A percentile compares a stretch with the other conserved stretches of the same genome.
Evolutionary conservation across 1,140 invertebrate species (phyloP).

Genomic region (Drosophila pandora): DNA sequence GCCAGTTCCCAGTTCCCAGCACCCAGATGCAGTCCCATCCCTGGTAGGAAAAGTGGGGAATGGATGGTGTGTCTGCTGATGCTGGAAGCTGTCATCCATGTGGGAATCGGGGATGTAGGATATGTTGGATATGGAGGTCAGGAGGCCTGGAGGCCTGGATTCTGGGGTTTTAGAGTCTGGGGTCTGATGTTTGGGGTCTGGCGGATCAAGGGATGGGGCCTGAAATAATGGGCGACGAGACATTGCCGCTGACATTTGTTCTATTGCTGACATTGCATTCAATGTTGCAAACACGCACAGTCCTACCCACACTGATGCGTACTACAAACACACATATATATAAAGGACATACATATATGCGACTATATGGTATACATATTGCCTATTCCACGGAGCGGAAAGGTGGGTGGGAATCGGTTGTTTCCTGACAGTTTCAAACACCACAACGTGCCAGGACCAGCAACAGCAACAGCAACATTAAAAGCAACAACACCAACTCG

Average conservation of each 20-base stretch:
- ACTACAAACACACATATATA: background rate
- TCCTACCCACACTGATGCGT: slow-evolving; percentile 2
- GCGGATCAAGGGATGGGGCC: slow-evolving; percentile 10
- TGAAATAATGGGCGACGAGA: slow-evolving; percentile 64
- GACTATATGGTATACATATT: background rate
- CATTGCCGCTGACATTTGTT: slow-evolving; percentile 68
- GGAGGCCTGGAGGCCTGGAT: background rate
- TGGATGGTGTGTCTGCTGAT: slow-evolving; percentile 1
- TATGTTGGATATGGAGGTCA: background rate
- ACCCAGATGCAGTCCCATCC: background rate
- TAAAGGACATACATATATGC: background rate
- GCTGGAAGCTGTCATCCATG: slow-evolving; percentile 3
- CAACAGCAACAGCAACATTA: background rate
- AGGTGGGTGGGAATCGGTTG: slow-evolving; percentile 6
- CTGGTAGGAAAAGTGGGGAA: background rate
- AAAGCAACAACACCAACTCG: background rate
- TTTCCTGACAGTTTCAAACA: slow-evolving; percentile 21
- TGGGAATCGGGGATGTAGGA: slow-evolving; percentile 14
- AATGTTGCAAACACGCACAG: slow-evolving; percentile 47
- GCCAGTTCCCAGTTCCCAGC: background rate
- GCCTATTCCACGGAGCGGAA: background rate
- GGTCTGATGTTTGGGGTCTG: background rate
- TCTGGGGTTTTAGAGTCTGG: background rate
- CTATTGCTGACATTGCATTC: slow-evolving; percentile 63
- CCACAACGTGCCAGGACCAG: slow-evolving; percentile 24